phyloP scores from a whole-genome alignment of 2,797 vertebrate species.

The Pempheris klunzingeri region DNA sequence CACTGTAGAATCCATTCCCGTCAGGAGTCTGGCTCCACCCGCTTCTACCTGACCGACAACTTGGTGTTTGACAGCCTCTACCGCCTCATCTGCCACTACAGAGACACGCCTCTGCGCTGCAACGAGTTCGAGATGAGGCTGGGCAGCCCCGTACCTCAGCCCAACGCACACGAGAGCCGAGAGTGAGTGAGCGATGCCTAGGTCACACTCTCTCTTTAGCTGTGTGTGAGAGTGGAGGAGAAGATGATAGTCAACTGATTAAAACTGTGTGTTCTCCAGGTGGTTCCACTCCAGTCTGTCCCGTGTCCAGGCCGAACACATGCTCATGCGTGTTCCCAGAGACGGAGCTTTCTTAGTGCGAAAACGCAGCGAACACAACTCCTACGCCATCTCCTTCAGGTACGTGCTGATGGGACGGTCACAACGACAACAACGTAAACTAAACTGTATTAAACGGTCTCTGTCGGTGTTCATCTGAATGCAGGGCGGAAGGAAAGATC shows the following conservation, averaged over 20 bases:
- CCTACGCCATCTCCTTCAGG: constrained; percentile 98
- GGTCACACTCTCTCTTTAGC: too few species aligned
- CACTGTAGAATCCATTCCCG: constrained; percentile 97
- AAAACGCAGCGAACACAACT: constrained; percentile 93
- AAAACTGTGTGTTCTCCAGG: constrained; percentile 75
- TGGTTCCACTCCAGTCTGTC: constrained; percentile 96
- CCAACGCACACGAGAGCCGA: constrained; percentile 97
- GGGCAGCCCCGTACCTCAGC: constrained; percentile 94
- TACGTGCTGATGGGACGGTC: too few species aligned
- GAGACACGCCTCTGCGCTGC: constrained; percentile 95
- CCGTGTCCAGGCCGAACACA: constrained; percentile 94
- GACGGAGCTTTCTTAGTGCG: constrained; percentile 96
- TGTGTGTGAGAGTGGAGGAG: not conserved
- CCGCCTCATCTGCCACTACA: constrained; percentile 97
- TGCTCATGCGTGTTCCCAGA: constrained; percentile 96
- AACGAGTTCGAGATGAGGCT: constrained; percentile 98
- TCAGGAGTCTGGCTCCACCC: constrained; percentile 94
- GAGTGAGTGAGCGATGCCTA: constrained; percentile 85
- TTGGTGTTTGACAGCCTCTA: constrained; percentile 97
- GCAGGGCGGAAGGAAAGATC: constrained; percentile 96
- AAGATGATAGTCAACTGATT: not conserved
- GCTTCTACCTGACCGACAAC: constrained; percentile 98
- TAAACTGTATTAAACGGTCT: not conserved
- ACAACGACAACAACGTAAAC: accelerated
- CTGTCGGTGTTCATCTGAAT: not conserved